These are phyloP conservation scores for Leuciscus waleckii DNA, from an alignment of 2,797 vertebrate species.

Conservation along the genomic window DNA sequence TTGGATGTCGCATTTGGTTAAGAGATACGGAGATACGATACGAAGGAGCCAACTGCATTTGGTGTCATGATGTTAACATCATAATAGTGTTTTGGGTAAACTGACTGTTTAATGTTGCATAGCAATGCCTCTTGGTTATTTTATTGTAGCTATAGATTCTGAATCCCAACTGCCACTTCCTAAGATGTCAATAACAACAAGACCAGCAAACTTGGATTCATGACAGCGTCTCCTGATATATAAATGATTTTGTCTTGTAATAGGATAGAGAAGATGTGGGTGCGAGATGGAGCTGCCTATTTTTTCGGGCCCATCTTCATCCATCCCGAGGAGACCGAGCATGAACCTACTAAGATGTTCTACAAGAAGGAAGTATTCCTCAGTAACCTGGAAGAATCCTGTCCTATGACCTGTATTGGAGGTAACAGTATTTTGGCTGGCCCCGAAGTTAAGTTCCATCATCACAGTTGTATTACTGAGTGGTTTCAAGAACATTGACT, in stretches of 20 bases:
- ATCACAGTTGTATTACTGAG: neutral
- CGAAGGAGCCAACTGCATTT: neutral
- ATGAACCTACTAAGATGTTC: conserved; percentile 99
- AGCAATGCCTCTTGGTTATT: no score
- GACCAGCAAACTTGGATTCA: neutral
- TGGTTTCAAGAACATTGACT: neutral
- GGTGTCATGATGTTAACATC: neutral
- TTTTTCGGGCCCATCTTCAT: conserved; percentile 99
- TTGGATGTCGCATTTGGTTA: neutral
- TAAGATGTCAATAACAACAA: neutral
- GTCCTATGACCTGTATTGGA: conserved; percentile 95
- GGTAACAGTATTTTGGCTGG: conserved; percentile 73
- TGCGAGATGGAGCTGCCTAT: conserved; percentile 92
- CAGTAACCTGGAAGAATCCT: conserved; percentile 95
- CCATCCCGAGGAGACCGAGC: conserved; percentile 96
- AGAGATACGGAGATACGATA: neutral
- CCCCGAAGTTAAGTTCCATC: neutral
- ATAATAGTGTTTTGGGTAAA: neutral
- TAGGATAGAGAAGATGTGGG: conserved; percentile 99
- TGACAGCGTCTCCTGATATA: neutral
- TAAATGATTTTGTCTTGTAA: conserved; percentile 15
- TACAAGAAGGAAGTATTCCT: conserved; percentile 99
- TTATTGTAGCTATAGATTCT: neutral
- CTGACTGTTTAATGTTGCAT: neutral
- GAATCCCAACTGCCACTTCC: neutral